Evolutionary conservation across 2,113 vertebrate genomes (phyloP), one percentile per base, ranked within the genome.

Genomic region (Chaetorhynchus papuensis): DNA sequence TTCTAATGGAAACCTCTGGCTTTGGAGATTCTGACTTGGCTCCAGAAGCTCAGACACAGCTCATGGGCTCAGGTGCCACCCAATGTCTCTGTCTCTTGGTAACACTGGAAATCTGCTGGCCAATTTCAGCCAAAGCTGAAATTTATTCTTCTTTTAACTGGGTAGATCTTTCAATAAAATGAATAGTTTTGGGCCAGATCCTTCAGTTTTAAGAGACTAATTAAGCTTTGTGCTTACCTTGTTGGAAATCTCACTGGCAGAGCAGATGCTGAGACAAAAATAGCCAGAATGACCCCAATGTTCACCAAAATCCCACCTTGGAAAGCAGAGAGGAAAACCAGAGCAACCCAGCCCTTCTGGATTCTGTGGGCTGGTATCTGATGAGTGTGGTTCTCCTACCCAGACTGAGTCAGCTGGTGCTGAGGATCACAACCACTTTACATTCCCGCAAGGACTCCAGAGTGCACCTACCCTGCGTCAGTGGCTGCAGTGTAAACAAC

Each of bases 211-310:
- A 31, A 71, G 68, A 17, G 37, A 26, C 7, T 30, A 19, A 60
- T 27, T 60, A n/a, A 70, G 23, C 49, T 66, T 31, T 13, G 9
- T 44, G 41, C 21, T 63, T 33, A 35, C 15, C 7, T 72, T 0
- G 0, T 21, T 0, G 0, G 19, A 15, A 13, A 11, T 52, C 77
- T 89, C 41, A 11, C 37, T 76, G 33, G 47, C 50, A 42, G 70
- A 54, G 41, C 33, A 60, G 41, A 11, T 53, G 60, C 44, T 71
- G 61, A 63, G 39, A 15, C 18, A 49, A 59, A 83, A 80, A 33
- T 2, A 24, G 11, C 12, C 44, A 11, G 24, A 72, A n/a, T n/a
- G 60, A 79, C 23, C 31, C 35, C 23, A 56, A 4, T 35, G 9
- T 54, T 61, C 47, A 47, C 30, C 41, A 69, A 31, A 76, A 76